These are phyloP conservation scores for Oncorhynchus gorbuscha DNA, from an alignment of 2,113 vertebrate genomes.

Conservation along the genomic window DNA sequence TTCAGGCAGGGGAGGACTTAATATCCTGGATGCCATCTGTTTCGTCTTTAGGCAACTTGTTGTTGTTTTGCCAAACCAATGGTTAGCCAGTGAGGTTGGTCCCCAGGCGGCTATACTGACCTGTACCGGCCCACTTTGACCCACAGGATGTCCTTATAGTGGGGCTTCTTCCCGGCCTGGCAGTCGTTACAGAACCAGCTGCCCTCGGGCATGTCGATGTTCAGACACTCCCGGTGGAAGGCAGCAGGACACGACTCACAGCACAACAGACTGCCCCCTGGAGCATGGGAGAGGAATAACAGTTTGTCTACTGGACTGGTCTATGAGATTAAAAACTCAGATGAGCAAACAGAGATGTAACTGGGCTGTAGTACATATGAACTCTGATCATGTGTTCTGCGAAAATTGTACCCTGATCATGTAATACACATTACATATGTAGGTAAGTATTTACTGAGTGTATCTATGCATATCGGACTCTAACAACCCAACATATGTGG, in stretches of 20 bases:
- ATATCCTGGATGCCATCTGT: too few relatives aligned
- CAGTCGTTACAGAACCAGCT: slow-evolving; percentile 99
- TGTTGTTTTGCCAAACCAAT: too few relatives aligned
- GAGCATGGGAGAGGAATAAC: slow-evolving; percentile 16
- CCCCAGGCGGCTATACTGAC: slow-evolving; percentile 67
- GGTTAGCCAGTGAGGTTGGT: too few relatives aligned
- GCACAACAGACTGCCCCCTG: slow-evolving; percentile 96
- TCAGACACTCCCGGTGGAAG: slow-evolving; percentile 96
- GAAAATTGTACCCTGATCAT: too few relatives aligned
- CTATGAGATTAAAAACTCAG: too few relatives aligned
- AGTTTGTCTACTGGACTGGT: neutral
- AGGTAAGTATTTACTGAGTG: neutral
- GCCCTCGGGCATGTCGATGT: slow-evolving; percentile 97
- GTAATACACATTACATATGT: too few relatives aligned
- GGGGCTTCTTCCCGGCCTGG: slow-evolving; percentile 94
- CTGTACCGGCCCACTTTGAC: slow-evolving; percentile 98
- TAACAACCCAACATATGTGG: neutral
- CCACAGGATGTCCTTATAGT: slow-evolving; percentile 95
- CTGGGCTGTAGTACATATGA: too few relatives aligned
- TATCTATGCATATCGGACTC: neutral
- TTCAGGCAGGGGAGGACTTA: too few relatives aligned
- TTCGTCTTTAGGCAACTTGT: too few relatives aligned
- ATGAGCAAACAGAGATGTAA: too few relatives aligned
- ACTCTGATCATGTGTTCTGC: too few relatives aligned
- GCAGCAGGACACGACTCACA: slow-evolving; percentile 97